Evolutionary conservation across 2,888 invertebrate species (phyloP), one percentile per base, ranked within the genome.

Genomic region (Bhutanitis thaidina): DNA sequence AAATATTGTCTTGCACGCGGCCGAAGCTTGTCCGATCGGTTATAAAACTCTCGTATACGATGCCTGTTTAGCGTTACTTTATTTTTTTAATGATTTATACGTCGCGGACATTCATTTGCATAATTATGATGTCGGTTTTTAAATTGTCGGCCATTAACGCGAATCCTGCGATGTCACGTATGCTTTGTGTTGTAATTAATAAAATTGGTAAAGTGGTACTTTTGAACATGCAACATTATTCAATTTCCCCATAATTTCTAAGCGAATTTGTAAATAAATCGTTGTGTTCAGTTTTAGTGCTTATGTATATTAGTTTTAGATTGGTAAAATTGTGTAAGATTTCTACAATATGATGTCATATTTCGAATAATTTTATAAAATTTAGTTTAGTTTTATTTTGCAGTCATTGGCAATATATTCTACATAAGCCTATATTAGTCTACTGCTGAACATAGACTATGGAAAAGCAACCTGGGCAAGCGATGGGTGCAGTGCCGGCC

Each of bases 51-150:
- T 34, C 34, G n/a, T 16, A 39, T 32, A 27, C 34, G 47, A 47
- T 15, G 27, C 34, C 27, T 46, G 32, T 41, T 48, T 48, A 41
- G 48, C 15, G 35, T n/a, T 9, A 3, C 20, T 20, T 20, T 20
- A 20, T 20, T 27, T 43, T 36, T 32, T 43, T n/a, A 38, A 43
- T 38, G 49, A 43, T 49, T 43, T 49, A 49, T 49, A 14, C 41
- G 29, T 41, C 34, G 27, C 36, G 30, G 36, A 10, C 35, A 29
- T 43, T 32, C 38, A 43, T 49, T 49, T 38, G 34, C 49, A 49
- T 49, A 49, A 49, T 49, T 49, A 43, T 49, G 32, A 49, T 49
- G 49, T 49, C 49, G 32, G 13, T 38, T 49, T 43, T 43, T 38
- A 49, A 49, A 49, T 38, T 32, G 32, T 38, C 35, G 16, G 25